Percentiles rank a stretch among this genome's conserved stretches.
Evolutionary conservation across 2,888 invertebrate species (phyloP).

Genomic region (Lamproptera curius): DNA sequence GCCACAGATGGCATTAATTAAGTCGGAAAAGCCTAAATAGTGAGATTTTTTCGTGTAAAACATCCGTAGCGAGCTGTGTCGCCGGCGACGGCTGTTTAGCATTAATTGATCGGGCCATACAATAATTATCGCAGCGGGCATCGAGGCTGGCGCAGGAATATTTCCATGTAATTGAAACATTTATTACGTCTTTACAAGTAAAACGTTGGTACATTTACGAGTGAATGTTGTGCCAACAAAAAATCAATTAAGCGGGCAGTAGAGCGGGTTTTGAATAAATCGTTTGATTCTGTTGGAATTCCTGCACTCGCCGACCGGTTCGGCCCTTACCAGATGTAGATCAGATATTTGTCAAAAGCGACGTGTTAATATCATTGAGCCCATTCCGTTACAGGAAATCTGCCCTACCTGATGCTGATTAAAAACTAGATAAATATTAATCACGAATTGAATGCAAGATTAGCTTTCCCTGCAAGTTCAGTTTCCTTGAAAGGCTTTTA

Average conservation of each 20-base stretch:
- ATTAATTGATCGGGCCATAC: conserved; percentile 13
- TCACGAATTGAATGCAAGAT: not conserved
- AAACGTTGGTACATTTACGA: conserved; percentile 13
- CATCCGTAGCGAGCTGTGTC: not conserved
- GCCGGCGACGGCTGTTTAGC: conserved; percentile 1
- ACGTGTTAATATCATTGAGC: not conserved
- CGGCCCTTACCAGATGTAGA: not conserved
- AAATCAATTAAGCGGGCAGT: conserved; percentile 8
- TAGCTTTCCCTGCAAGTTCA: no score
- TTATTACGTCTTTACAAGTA: conserved; percentile 15
- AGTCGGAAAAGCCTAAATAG: not conserved
- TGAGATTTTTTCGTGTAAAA: not conserved
- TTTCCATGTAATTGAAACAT: conserved; percentile 21
- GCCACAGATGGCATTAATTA: not conserved
- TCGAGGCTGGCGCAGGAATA: conserved; percentile 9
- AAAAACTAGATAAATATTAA: no score
- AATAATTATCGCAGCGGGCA: conserved; percentile 18
- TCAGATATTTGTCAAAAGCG: not conserved
- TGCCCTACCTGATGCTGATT: no score
- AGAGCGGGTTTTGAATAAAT: conserved; percentile 12
- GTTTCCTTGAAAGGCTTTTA: no score
- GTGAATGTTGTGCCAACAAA: conserved; percentile 7
- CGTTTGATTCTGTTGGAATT: conserved; percentile 8
- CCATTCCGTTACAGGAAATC: not conserved
- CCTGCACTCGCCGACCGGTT: not conserved